Evolutionary conservation across 1,140 invertebrate genomes (phyloP).

Genomic region (Drosophila ogumai): DNA sequence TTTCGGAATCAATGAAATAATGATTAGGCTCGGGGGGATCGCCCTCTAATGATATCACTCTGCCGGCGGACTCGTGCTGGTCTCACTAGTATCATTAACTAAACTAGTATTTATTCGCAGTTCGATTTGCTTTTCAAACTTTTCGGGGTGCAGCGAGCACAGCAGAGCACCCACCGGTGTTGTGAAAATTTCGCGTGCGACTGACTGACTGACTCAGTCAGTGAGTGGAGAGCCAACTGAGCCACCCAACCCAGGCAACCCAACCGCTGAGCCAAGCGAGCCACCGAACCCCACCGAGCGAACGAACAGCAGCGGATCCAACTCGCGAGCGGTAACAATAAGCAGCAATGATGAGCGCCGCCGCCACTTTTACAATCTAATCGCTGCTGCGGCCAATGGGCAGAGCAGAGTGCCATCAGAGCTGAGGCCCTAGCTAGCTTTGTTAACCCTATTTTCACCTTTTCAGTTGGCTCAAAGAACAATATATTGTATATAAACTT

Average conservation of each 20-base stretch:
- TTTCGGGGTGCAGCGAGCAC: not conserved
- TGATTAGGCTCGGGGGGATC: constrained; percentile 1
- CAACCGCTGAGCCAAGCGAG: constrained; percentile 12
- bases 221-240: constrained; percentile 27
- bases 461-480: not conserved
- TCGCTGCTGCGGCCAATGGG: constrained; percentile 62
- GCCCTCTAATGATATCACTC: constrained; percentile 56
- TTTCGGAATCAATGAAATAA: constrained; percentile 15
- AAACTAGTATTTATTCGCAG: constrained; percentile 3
- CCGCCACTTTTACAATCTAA: constrained; percentile 70
- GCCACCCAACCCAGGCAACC: constrained; percentile 17
- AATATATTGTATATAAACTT: not conserved
- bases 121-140: constrained; percentile 2
- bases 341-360: constrained; percentile 35
- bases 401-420: constrained; percentile 53
- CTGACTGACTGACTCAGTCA: constrained; percentile 51
- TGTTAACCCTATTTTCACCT: not conserved
- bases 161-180: constrained; percentile 42
- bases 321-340: constrained; percentile 19
- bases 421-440: constrained; percentile 1
- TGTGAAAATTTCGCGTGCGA: constrained; percentile 74
- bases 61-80: not conserved
- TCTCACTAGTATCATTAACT: not conserved
- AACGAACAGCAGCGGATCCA: constrained; percentile 11
- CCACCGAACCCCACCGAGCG: constrained; percentile 11